These are phyloP conservation scores for Ceratosolen solmsi DNA, from an alignment of 1,140 invertebrate species.

Conservation along the genomic window DNA sequence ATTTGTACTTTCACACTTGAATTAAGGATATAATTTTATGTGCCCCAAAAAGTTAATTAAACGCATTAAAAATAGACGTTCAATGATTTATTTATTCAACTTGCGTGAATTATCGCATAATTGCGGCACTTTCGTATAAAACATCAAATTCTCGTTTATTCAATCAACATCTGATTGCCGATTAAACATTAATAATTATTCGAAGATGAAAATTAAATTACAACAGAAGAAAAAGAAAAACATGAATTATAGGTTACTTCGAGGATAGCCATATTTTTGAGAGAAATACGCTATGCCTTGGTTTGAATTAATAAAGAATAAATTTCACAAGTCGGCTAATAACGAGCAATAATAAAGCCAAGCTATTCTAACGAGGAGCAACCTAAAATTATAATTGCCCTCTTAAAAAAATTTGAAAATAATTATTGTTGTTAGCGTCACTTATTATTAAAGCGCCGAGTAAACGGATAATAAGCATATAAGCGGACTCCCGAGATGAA, in stretches of 20 bases:
- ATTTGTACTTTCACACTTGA: conserved; percentile 29
- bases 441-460: neutral
- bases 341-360: neutral
- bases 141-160: too few species aligned
- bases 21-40: conserved; percentile 15
- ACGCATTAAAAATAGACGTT: neutral
- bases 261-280: too few species aligned
- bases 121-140: too few species aligned
- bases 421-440: neutral
- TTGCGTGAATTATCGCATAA: too few species aligned
- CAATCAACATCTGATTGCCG: too few species aligned
- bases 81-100: neutral
- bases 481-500: neutral
- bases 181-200: too few species aligned
- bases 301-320: too few species aligned
- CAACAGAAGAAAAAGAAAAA: too few species aligned
- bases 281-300: too few species aligned
- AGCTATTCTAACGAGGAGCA: neutral
- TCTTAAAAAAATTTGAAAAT: neutral
- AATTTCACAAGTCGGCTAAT: neutral
- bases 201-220: too few species aligned
- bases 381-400: neutral
- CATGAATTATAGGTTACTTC: too few species aligned
- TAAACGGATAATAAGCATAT: neutral
- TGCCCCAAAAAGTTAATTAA: neutral